Evolutionary conservation across 2,113 vertebrate genomes (phyloP).

Genomic region (Ramphastos sulfuratus): DNA sequence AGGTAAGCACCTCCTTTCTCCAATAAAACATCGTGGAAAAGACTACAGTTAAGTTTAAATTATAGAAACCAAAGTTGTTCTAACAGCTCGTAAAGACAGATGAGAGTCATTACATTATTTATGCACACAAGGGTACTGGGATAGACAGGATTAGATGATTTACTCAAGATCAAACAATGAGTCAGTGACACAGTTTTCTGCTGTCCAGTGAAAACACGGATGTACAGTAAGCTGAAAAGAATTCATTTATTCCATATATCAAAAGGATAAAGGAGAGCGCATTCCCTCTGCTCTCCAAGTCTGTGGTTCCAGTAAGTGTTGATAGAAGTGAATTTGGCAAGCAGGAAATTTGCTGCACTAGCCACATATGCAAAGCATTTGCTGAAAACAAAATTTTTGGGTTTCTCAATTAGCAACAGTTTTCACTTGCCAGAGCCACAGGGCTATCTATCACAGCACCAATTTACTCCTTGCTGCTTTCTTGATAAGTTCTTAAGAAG

Average conservation of each 20-base stretch:
- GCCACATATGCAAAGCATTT: slow-evolving; percentile 62
- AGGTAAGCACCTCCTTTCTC: not conserved
- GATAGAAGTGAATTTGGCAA: slow-evolving; percentile 53
- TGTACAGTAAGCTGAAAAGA: slow-evolving; percentile 63
- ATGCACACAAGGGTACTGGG: slow-evolving; percentile 27
- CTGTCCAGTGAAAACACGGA: slow-evolving; percentile 61
- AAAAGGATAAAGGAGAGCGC: slow-evolving; percentile 46
- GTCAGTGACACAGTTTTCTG: slow-evolving; percentile 63
- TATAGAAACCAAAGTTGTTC: slow-evolving; percentile 6
- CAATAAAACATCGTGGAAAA: not conserved
- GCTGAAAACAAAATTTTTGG: slow-evolving; percentile 35
- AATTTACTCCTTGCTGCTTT: not conserved
- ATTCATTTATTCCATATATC: slow-evolving; percentile 53
- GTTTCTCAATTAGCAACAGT: slow-evolving; percentile 41
- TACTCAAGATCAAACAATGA: slow-evolving; percentile 65
- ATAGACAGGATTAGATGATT: slow-evolving; percentile 57
- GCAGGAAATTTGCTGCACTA: slow-evolving; percentile 53
- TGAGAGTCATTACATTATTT: slow-evolving; percentile 60
- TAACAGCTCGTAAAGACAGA: slow-evolving; percentile 35
- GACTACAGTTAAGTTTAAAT: not conserved
- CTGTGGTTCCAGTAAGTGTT: slow-evolving; percentile 49
- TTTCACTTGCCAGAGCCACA: slow-evolving; percentile 33
- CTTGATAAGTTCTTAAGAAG: not conserved
- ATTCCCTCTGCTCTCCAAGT: slow-evolving; percentile 1
- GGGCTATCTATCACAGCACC: not conserved